These are phyloP conservation scores for Cordilura impudica DNA, from an alignment of 2,888 invertebrate genomes.

Conservation along the genomic window DNA sequence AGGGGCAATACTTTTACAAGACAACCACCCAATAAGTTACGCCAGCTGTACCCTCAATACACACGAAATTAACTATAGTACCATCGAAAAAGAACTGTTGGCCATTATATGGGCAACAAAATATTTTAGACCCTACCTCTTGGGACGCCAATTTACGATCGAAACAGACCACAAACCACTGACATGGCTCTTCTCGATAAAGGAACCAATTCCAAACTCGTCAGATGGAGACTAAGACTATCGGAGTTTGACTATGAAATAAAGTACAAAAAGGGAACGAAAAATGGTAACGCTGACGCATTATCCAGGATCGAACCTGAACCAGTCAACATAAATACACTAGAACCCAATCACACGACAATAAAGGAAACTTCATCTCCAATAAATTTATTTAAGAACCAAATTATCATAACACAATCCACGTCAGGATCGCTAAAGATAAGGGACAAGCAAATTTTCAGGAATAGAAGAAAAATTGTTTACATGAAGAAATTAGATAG, in stretches of 20 bases:
- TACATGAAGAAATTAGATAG: background rate
- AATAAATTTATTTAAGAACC: slow-evolving; percentile 10
- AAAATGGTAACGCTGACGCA: background rate
- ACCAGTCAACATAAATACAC: too few species aligned
- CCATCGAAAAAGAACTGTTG: slow-evolving; percentile 45
- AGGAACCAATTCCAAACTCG: too few species aligned
- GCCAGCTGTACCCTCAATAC: slow-evolving; percentile 41
- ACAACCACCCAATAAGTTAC: slow-evolving; percentile 25
- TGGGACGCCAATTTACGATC: slow-evolving; percentile 2
- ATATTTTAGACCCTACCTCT: slow-evolving; percentile 39
- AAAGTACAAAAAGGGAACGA: background rate
- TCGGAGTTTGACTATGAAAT: background rate
- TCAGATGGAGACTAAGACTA: background rate
- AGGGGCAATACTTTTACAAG: slow-evolving; percentile 39
- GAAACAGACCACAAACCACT: background rate
- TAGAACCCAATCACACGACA: too few species aligned
- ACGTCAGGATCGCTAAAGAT: background rate
- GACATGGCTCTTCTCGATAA: too few species aligned
- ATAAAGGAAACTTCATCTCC: too few species aligned
- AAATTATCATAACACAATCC: too few species aligned
- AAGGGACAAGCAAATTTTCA: slow-evolving; percentile 1
- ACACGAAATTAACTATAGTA: slow-evolving; percentile 42
- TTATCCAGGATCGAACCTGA: background rate
- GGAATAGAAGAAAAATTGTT: slow-evolving; percentile 15
- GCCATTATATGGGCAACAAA: too few species aligned